Evolutionary conservation across 2,113 vertebrate genomes (phyloP).

Genomic region (Capreolus pygargus): DNA sequence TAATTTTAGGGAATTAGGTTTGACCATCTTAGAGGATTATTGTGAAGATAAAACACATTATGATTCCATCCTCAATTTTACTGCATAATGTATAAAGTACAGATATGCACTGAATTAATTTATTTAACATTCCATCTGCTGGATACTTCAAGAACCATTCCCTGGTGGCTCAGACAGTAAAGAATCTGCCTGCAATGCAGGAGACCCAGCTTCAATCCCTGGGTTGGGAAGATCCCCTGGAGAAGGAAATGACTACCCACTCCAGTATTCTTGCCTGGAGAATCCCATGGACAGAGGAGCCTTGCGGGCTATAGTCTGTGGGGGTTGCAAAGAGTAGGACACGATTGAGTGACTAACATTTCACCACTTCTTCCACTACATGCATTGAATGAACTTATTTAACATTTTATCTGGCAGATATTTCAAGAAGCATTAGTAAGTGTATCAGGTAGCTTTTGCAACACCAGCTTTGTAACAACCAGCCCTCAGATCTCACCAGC

Average conservation of each 20-base stretch:
- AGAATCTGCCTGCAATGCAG: not conserved
- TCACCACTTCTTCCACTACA: not conserved
- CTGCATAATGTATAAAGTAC: not conserved
- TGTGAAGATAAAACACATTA: not conserved
- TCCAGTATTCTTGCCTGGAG: not conserved
- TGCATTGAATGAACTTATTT: not conserved
- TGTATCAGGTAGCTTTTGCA: not conserved
- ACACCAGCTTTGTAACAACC: not conserved
- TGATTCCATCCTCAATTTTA: not conserved
- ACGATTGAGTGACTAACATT: not conserved
- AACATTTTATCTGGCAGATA: not conserved
- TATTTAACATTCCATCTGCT: not conserved
- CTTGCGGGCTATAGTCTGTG: not conserved
- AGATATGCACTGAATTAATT: not conserved
- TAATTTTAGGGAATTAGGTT: not conserved
- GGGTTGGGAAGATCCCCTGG: not conserved
- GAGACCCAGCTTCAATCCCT: not conserved
- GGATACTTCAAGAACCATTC: not conserved
- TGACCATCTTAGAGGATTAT: not conserved
- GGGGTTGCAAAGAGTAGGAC: not conserved
- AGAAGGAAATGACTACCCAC: not conserved
- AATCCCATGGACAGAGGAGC: not conserved
- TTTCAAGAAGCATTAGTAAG: not conserved
- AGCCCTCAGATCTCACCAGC: not conserved
- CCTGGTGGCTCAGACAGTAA: not conserved